Conservation (phyloP, 92 coral and sea anemone species). For the Palythoa grandis region DNA sequence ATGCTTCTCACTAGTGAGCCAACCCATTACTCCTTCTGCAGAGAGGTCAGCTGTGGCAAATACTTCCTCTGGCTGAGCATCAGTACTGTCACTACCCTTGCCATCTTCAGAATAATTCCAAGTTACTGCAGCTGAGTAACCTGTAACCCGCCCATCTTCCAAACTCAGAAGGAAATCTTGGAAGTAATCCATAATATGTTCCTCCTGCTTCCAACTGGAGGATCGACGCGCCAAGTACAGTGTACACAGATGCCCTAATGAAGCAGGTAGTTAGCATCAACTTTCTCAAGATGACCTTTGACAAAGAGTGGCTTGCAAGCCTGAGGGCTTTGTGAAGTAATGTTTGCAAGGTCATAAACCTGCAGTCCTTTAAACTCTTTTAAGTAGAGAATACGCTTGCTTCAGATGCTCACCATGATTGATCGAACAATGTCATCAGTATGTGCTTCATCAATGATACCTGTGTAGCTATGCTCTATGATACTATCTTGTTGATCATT, state of each 20-base stretch:
- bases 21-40: slow-evolving; percentile 24
- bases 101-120: slow-evolving; percentile 46
- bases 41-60: slow-evolving; percentile 26
- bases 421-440: slow-evolving; percentile 52
- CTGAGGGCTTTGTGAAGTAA: slow-evolving; percentile 17
- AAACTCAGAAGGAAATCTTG: slow-evolving; percentile 60
- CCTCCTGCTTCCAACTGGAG: slow-evolving; percentile 47
- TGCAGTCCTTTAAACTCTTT: slow-evolving; percentile 47
- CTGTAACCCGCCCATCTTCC: slow-evolving; percentile 49
- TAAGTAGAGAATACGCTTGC: slow-evolving; percentile 30
- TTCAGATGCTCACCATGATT: slow-evolving; percentile 50
- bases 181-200: slow-evolving; percentile 55
- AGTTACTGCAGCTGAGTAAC: slow-evolving; percentile 47
- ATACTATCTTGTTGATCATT: slow-evolving; percentile 40
- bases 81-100: background rate
- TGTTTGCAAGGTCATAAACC: slow-evolving; percentile 33
- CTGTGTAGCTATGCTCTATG: slow-evolving; percentile 62
- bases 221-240: slow-evolving; percentile 52
- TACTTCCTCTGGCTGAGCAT: slow-evolving; percentile 35
- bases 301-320: slow-evolving; percentile 44
- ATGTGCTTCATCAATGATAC: slow-evolving; percentile 39
- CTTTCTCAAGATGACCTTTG: slow-evolving; percentile 7
- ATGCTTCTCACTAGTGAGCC: slow-evolving; percentile 37
- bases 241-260: slow-evolving; percentile 40
- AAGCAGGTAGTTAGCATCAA: slow-evolving; percentile 51